Evolutionary conservation across 2,797 vertebrate genomes (phyloP).

Genomic region (Parauchenoglanis ngamensis): DNA sequence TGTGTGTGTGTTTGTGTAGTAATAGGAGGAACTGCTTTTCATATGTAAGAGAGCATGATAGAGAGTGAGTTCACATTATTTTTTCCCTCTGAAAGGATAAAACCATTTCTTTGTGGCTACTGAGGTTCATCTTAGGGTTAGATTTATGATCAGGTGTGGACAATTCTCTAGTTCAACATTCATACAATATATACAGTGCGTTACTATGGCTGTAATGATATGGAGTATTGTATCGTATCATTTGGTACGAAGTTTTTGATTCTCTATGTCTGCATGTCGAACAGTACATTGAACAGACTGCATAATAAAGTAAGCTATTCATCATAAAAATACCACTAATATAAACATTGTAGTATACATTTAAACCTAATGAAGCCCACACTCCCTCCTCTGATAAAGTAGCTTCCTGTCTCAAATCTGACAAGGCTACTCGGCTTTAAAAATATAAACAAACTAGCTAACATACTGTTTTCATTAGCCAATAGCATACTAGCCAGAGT

Average conservation of each 20-base stretch:
- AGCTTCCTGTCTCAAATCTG: not conserved
- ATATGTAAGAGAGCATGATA: not conserved
- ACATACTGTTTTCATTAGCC: not conserved
- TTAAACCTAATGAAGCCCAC: not conserved
- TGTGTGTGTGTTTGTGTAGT: not conserved
- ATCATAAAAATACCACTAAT: not conserved
- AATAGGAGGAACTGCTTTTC: not conserved
- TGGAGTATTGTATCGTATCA: not conserved
- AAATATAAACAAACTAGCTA: not conserved
- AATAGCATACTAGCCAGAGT: not conserved
- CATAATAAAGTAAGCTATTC: not conserved
- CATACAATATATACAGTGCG: not conserved
- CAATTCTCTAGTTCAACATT: not conserved
- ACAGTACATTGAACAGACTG: not conserved
- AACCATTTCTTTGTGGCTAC: not conserved
- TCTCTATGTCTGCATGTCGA: not conserved
- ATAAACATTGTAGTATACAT: not conserved
- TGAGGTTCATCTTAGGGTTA: not conserved
- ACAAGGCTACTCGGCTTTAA: not conserved
- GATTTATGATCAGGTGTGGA: not conserved
- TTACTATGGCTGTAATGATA: not conserved
- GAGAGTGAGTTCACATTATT: conserved; percentile 4
- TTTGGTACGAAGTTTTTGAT: not conserved
- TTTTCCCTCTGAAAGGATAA: not conserved
- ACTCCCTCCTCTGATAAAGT: not conserved